Base-by-base conservation (phyloP, 2,888 invertebrate genomes). In the Perithous albicinctus region DNA sequence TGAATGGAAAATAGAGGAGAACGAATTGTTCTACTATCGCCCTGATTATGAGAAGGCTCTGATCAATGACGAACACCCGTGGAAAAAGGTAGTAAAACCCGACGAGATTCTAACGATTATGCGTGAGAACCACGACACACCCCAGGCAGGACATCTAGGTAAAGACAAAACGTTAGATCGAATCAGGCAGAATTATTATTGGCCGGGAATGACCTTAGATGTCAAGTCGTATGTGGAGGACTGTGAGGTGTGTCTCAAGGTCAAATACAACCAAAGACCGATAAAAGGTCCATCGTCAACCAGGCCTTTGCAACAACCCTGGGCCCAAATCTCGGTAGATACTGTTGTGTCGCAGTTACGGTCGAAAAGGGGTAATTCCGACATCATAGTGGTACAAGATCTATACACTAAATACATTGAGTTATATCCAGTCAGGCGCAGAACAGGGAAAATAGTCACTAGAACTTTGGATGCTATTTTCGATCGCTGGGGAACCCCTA, bases 1-100 rank as follows among this genome's bases (percentile, higher is more conserved):
- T n/a, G 80, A 80, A 18, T 80, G 75, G 80, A 75, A 75, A 54
- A 75, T 80, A 10, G 69, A 67, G n/a, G 69, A 80, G 6, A 43
- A 61, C 41, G 74, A 61, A 32, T 29, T 79, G 15, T 66, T 15
- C n/a, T 80, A 79, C 32, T 48, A 74, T 10, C n/a, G 74, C 1
- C 59, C 73, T 0, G 75, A 75, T 29, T 75, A 23, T 10, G 64
- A 54, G 18, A 54, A 76, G 35, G 35, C 15, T 7, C 15, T 77
- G 6, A 77, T 69, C 20, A 63, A 54, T n/a, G 69, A 69, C 7
- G 75, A 80, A 26, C 29, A 69, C 10, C 80, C 80, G 10, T 80
- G 80, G 69, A 75, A 75, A 63, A 63, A 43, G 48, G 78, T 82
- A 1, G 70, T 78, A 2, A 69, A 29, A 56, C 64, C 79, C 2